Base-by-base conservation (phyloP, 2,797 vertebrate species). In the Fistularia tabacaria region DNA sequence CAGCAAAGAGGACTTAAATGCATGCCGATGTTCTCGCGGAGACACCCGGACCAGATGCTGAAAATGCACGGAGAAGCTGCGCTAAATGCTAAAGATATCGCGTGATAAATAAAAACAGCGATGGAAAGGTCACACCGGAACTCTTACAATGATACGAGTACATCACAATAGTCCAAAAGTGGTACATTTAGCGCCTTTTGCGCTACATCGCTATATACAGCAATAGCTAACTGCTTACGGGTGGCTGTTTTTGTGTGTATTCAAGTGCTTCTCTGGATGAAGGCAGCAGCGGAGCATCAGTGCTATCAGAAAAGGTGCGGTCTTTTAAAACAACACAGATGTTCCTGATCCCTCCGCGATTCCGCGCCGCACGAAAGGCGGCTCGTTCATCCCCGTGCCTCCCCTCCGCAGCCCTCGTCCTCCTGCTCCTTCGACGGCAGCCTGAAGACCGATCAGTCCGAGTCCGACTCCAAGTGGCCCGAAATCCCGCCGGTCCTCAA, bases 401-500 rank as follows among this genome's bases (percentile, higher is more conserved):
- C 25, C 7, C 71, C 41, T 62, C 38, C 8, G 1, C 62, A 92
- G 91, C 89, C 89, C 6, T 85, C 88, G 3, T 88, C 89, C 50
- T 94, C 87, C 70, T 89, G 86, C 90, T 94, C 88, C 58, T 62
- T 90, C 77, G 91, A 95, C 60, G 81, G 94, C 83, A 82, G 85
- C 74, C 76, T 90, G 51, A 92, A 89, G 71, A 72, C 81, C 3
- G 93, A 94, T 64, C 81, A 83, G 15, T 74, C 80, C 6, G 91
- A 94, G 62, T 77, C 85, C 0, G 93, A 94, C 38, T 91, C 92
- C 25, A 92, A 85, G 0, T 98, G 95, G 94, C 92, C 94, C 1
- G 93, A 95, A 64, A 78, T 93, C 57, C 93, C 94, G 3, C 93
- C 93, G 36, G 82, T 96, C 37, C 92, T 96, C 47, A 95, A 95